These are phyloP conservation scores for Pachymerium ferrugineum DNA, from an alignment of 2,888 invertebrate species.

Conservation along the genomic window DNA sequence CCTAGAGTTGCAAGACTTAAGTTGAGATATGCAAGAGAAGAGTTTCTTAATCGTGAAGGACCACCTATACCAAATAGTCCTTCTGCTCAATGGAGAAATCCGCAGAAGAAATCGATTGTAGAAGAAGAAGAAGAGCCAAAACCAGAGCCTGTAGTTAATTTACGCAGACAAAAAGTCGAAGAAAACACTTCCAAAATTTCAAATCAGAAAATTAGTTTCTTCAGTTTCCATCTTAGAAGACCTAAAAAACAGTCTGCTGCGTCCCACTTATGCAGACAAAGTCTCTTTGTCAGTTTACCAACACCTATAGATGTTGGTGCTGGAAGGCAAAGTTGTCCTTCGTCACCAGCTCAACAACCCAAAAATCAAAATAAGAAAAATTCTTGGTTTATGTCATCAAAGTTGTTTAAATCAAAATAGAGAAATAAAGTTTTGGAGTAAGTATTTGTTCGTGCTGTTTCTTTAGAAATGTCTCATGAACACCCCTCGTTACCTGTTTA, in stretches of 20 bases:
- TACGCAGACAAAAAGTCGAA: too few relatives aligned
- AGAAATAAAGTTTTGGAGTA: too few relatives aligned
- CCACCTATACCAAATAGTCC: constrained; percentile 32
- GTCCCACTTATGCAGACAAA: constrained; percentile 67
- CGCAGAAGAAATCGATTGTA: constrained; percentile 1
- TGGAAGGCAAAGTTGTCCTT: constrained; percentile 42
- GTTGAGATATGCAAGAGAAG: constrained; percentile 65
- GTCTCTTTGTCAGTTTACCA: constrained; percentile 60
- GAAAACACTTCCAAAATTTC: too few relatives aligned
- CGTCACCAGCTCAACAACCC: constrained; percentile 40
- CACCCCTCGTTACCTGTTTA: too few relatives aligned
- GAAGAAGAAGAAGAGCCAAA: too few relatives aligned
- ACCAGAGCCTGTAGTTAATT: too few relatives aligned
- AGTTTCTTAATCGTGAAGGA: constrained; percentile 57
- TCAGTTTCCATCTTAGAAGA: background rate
- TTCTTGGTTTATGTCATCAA: background rate
- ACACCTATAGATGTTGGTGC: constrained; percentile 11
- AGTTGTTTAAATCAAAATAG: background rate
- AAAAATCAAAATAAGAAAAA: background rate
- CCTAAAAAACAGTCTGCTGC: constrained; percentile 56
- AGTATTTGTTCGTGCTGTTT: too few relatives aligned
- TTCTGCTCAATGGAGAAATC: background rate
- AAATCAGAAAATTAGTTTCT: background rate
- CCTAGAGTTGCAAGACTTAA: constrained; percentile 45
- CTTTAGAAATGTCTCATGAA: too few relatives aligned